phyloP scores from a whole-genome alignment of 2,888 invertebrate genomes.

The Gastrophysa polygoni region DNA sequence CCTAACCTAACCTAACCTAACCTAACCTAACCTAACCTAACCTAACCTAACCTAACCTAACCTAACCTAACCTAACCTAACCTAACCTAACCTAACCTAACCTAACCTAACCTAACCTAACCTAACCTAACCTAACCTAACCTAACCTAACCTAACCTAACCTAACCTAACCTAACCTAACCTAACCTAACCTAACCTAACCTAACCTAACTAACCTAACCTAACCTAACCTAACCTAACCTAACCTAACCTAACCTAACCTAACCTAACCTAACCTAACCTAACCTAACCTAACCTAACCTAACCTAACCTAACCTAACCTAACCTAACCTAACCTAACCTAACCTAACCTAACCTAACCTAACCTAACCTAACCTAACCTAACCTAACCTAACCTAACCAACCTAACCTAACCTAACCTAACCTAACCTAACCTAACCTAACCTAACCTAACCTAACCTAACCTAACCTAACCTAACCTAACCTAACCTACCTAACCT shows the following conservation, averaged over 20 bases:
- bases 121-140: slow-evolving; percentile 28
- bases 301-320: not conserved
- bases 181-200: slow-evolving; percentile 6
- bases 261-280: not conserved
- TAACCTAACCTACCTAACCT: slow-evolving; percentile 1
- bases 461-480: slow-evolving; percentile 12
- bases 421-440: slow-evolving; percentile 8
- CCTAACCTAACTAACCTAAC: slow-evolving; percentile 7
- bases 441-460: slow-evolving; percentile 11
- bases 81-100: slow-evolving; percentile 10
- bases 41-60: slow-evolving; percentile 24
- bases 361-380: slow-evolving; percentile 5
- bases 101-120: slow-evolving; percentile 32
- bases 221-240: slow-evolving; percentile 3
- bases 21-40: slow-evolving; percentile 33
- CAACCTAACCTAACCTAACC: not conserved
- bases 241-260: not conserved
- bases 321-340: slow-evolving; percentile 12
- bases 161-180: slow-evolving; percentile 26
- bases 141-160: slow-evolving; percentile 29
- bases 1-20: slow-evolving; percentile 27
- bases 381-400: not conserved
- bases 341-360: slow-evolving; percentile 12
- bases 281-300: not conserved
- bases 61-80: slow-evolving; percentile 30